phyloP scores from a whole-genome alignment of 2,888 invertebrate species.

The Pterostichus madidus region DNA sequence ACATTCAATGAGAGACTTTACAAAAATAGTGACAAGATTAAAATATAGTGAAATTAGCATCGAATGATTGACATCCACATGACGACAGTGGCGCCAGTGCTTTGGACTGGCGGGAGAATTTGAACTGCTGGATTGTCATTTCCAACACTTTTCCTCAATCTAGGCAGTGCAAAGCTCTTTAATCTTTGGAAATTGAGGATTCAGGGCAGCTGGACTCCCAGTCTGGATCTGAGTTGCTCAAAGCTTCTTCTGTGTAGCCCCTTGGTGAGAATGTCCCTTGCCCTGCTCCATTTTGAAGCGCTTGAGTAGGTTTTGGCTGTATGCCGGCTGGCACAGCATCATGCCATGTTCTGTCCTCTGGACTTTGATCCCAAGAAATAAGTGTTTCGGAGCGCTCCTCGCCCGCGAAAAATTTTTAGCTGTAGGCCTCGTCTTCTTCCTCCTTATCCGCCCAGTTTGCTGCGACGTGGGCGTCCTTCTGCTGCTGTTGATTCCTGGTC shows the following conservation, averaged over 20 bases:
- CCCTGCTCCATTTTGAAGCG: slow-evolving; percentile 70
- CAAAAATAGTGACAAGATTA: no score
- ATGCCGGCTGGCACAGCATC: slow-evolving; percentile 68
- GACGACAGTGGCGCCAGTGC: no score
- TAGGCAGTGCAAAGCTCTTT: background rate
- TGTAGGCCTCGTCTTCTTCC: background rate
- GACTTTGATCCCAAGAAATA: background rate
- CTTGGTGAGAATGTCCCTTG: slow-evolving; percentile 67
- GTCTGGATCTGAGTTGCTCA: slow-evolving; percentile 3
- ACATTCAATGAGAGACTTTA: no score
- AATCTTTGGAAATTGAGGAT: no score
- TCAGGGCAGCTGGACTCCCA: background rate
- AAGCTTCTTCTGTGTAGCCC: slow-evolving; percentile 4
- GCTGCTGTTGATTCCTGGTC: background rate
- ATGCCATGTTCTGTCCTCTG: slow-evolving; percentile 55
- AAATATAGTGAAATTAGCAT: no score
- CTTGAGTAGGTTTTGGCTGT: slow-evolving; percentile 68
- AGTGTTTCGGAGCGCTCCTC: slow-evolving; percentile 23
- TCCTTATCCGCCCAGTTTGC: background rate
- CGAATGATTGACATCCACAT: no score
- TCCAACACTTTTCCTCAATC: background rate
- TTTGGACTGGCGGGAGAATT: no score
- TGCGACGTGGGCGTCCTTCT: slow-evolving; percentile 12
- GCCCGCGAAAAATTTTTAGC: background rate
- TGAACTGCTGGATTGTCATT: background rate